A percentile compares a stretch with the other conserved stretches of the same genome.
These are phyloP conservation scores for Danaus plexippus DNA, from an alignment of 1,140 invertebrate genomes.

Conservation along the genomic window DNA sequence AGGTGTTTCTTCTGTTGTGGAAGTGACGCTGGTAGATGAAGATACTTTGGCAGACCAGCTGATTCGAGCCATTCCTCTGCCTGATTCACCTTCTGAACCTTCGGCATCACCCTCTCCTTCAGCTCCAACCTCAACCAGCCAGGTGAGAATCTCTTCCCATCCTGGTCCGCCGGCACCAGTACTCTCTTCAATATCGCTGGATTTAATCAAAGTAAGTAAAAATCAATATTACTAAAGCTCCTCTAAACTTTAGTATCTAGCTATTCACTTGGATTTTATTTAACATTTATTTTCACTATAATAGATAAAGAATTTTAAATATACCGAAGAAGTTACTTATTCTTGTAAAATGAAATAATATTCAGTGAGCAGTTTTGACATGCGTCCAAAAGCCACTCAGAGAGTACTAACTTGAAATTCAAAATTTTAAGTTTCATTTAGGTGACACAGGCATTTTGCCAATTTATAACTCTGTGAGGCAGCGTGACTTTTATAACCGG, in stretches of 20 bases:
- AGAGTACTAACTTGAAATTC: conserved; percentile 23
- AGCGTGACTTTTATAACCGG: conserved; percentile 3
- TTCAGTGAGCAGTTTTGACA: conserved; percentile 19
- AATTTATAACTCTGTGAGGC: conserved; percentile 21
- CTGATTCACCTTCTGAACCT: conserved; percentile 77
- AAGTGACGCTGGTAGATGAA: conserved; percentile 40
- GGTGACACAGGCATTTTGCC: conserved; percentile 20
- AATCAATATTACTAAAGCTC: too few species aligned
- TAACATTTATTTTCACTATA: too few species aligned
- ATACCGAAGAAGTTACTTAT: too few species aligned
- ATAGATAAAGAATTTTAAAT: too few species aligned
- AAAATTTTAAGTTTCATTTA: conserved; percentile 24
- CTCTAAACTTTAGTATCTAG: too few species aligned
- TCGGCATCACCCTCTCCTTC: conserved; percentile 80
- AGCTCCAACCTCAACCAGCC: conserved; percentile 91
- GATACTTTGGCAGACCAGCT: conserved; percentile 59
- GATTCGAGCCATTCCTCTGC: conserved; percentile 52
- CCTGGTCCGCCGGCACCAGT: conserved; percentile 75
- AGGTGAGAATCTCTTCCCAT: conserved; percentile 88
- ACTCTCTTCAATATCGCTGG: conserved; percentile 45
- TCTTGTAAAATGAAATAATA: neutral
- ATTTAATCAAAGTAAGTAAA: conserved; percentile 1
- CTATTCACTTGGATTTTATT: too few species aligned
- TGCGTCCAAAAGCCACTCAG: conserved; percentile 25
- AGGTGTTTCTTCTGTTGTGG: conserved; percentile 61